Conservation (phyloP, 1,140 invertebrate species). For the Tetramorium simillimum region DNA sequence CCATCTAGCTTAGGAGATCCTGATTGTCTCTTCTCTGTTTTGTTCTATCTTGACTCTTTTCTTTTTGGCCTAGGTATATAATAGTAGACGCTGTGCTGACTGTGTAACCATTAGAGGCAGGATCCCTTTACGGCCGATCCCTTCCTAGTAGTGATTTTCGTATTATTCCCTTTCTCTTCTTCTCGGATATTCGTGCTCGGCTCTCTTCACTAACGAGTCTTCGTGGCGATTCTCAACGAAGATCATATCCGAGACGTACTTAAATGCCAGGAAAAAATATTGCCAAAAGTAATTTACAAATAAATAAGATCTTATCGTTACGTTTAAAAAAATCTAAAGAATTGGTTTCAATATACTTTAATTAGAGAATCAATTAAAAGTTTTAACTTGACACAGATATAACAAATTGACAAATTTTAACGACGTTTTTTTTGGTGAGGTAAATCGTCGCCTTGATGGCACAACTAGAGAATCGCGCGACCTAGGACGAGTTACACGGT, state of each 20-base stretch:
- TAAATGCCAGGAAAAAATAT: background rate
- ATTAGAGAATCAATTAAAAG: background rate
- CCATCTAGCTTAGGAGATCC: background rate
- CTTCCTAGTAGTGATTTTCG: slow-evolving; percentile 55
- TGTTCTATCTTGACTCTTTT: slow-evolving; percentile 25
- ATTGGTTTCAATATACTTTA: background rate
- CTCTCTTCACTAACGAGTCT: background rate
- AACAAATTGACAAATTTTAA: background rate
- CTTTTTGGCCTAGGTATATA: slow-evolving; percentile 23
- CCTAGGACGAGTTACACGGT: slow-evolving; percentile 26
- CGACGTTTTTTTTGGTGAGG: background rate
- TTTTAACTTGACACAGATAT: background rate
- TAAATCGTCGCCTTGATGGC: background rate
- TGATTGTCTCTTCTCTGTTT: slow-evolving; percentile 23
- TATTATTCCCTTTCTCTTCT: slow-evolving; percentile 51
- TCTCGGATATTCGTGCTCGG: background rate
- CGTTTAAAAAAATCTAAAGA: background rate
- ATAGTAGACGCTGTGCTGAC: slow-evolving; percentile 24
- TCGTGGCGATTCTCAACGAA: background rate
- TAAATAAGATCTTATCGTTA: background rate
- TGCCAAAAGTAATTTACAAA: background rate
- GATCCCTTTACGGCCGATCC: slow-evolving; percentile 38
- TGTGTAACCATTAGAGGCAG: slow-evolving; percentile 47
- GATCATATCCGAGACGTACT: background rate
- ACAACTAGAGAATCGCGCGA: background rate